Evolutionary conservation across 1,140 invertebrate genomes (phyloP), one percentile per base, ranked within the genome.

Genomic region (Spodoptera frugiperda): DNA sequence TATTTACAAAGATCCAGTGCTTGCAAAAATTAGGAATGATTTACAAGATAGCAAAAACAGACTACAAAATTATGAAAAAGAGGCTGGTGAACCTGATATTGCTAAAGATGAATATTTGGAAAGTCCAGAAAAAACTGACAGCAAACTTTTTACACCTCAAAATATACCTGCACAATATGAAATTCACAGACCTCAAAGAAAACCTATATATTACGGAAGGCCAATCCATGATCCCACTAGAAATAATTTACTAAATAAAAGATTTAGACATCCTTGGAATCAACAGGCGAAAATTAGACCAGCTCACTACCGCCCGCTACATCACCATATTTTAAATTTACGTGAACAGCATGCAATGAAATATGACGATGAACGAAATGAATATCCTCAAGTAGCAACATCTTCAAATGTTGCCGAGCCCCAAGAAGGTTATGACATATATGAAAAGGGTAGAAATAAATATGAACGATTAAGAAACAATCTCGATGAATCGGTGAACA

Each of bases 371-470:
- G 93, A 92, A 76, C 84, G 75, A 12, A 94, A 93, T 78, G 91
- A 94, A 82, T 94, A 94, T 84, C 94, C 94, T 51, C 90, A 92
- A 83, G 57, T 89, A 10, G 80, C 67, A 70, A 73, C 75, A 11
- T 65, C 70, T 49, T 86, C 90, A 83, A 80, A 87, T 30, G 75
- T 85, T 57, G 84, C 79, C 15, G 86, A 91, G 51, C 80, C 80
- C 17, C 81, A 89, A 11, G 91, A 94, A 25, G 93, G 93, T 25
- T 91, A 94, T 75, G 93, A 94, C 80, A 94, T 94, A 75, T 94
- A 89, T 71, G 87, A 94, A 82, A 89, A 88, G 77, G 91, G 93
- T 65, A 93, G 91, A 87, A 79, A 78, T 21, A 90, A 89, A 55
- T 94, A 89, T 76, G 72, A 82, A 12, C 63, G 85, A 75, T 67